Conservation (phyloP, 2,797 vertebrate genomes). For the Pteropus rufus region DNA sequence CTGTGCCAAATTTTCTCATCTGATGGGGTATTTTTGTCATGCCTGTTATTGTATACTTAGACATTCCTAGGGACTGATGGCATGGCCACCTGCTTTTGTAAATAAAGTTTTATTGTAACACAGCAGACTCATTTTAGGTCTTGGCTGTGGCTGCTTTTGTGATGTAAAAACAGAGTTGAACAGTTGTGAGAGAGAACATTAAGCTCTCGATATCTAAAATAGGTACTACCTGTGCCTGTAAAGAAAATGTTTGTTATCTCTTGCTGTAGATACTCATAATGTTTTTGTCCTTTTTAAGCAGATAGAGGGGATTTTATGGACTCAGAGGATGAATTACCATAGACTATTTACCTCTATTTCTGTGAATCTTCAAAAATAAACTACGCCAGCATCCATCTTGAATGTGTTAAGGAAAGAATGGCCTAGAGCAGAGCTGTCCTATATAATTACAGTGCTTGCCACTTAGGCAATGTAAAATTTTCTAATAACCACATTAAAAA, state of each 20-base stretch:
- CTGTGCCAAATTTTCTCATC: neutral
- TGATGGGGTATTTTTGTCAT: neutral
- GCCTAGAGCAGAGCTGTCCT: neutral
- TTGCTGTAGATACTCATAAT: neutral
- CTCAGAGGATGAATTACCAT: neutral
- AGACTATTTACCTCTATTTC: neutral
- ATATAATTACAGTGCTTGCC: neutral
- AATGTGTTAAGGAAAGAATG: neutral
- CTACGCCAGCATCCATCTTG: neutral
- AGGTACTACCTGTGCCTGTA: neutral
- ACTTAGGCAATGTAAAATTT: neutral
- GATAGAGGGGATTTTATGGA: neutral
- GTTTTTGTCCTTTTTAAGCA: neutral
- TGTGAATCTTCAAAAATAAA: neutral
- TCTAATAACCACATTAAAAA: neutral
- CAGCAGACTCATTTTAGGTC: neutral
- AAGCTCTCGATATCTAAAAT: neutral
- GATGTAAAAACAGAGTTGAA: neutral
- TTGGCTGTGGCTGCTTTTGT: neutral
- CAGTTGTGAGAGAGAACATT: neutral
- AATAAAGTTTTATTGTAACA: constrained; percentile 9
- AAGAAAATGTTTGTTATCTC: neutral
- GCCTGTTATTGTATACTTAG: neutral
- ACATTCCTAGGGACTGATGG: neutral
- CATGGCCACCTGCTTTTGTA: neutral